Evolutionary conservation across 2,113 vertebrate species (phyloP), one percentile per base, ranked within the genome.

Genomic region (Pontoporia blainvillei): DNA sequence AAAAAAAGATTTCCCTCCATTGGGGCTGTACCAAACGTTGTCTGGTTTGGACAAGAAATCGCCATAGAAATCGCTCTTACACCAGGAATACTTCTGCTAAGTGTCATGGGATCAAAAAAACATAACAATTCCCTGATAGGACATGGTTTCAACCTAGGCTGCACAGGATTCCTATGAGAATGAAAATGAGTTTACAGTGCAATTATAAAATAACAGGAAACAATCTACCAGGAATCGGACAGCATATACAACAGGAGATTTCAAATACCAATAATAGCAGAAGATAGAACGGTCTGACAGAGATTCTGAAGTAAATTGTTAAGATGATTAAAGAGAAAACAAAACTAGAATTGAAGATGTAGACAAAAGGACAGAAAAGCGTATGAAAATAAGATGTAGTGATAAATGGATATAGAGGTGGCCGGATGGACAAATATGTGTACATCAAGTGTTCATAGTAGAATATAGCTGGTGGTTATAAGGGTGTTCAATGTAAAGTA

Each of bases 21-120:
- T 95, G 69, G 75, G 31, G 3, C n/a, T 91, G 27, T 81, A 88
- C 21, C 46, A 96, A 86, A 86, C 39, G 87, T 84, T 92, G 72
- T 72, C 79, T 94, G 41, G 14, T 87, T 96, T 94, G 79, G 79
- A 92, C 71, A 34, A 96, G 41, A 87, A 94, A 94, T 78, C 66
- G 66, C 67, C 31, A 72, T 90, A 90, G 90, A 97, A 97, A 84
- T 87, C 94, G 54, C 44, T 95, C 39, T 96, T 96, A 36, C 57
- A 94, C 72, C 54, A 46, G 1, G 86, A 82, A 87, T 90, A 87
- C n/a, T 87, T 39, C n/a, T 84, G 31, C 57, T 91, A 59, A 95
- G 44, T 89, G 31, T 84, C 41, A 61, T 69, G 31, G 62, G 87
- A 49, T 79, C 62, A 94, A 94, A 49, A 94, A 89, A 83, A 84